Conservation (phyloP, 2,797 vertebrate species). For the Salarias fasciatus region DNA sequence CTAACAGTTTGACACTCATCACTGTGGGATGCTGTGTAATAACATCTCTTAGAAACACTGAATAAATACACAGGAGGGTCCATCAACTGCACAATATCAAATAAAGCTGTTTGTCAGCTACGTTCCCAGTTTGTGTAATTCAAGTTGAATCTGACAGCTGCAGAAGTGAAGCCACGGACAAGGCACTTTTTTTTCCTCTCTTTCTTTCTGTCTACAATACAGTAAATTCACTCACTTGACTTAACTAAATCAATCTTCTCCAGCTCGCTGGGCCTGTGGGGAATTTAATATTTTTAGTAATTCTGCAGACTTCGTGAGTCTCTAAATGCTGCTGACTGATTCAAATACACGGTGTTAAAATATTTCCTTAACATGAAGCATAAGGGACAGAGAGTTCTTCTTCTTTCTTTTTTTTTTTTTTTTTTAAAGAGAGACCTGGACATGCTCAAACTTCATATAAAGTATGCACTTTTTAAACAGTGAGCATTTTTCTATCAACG, state of each 20-base stretch:
- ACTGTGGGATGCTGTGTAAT: constrained; percentile 7
- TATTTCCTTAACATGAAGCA: too few species aligned
- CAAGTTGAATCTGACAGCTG: constrained; percentile 47
- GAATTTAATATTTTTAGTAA: constrained; percentile 52
- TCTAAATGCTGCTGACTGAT: constrained; percentile 46
- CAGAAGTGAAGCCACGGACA: constrained; percentile 21
- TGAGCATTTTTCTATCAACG: too few species aligned
- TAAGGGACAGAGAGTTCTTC: too few species aligned
- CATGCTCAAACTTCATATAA: background rate
- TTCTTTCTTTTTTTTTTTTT: too few species aligned
- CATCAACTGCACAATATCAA: constrained; percentile 23
- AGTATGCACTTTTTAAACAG: too few species aligned
- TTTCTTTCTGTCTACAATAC: background rate
- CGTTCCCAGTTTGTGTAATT: constrained; percentile 22
- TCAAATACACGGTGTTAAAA: constrained; percentile 18
- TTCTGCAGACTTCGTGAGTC: constrained; percentile 56
- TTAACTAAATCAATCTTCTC: constrained; percentile 37
- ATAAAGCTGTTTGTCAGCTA: constrained; percentile 36
- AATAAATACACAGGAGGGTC: constrained; percentile 16
- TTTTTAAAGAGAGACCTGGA: background rate
- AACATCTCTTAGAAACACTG: constrained; percentile 14
- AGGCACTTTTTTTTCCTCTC: too few species aligned
- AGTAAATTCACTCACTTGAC: constrained; percentile 29
- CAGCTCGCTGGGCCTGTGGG: constrained; percentile 18
- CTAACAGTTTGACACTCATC: constrained; percentile 3